Evolutionary conservation across 2,888 invertebrate species (phyloP).

Genomic region (Yponomeuta plumbellus): DNA sequence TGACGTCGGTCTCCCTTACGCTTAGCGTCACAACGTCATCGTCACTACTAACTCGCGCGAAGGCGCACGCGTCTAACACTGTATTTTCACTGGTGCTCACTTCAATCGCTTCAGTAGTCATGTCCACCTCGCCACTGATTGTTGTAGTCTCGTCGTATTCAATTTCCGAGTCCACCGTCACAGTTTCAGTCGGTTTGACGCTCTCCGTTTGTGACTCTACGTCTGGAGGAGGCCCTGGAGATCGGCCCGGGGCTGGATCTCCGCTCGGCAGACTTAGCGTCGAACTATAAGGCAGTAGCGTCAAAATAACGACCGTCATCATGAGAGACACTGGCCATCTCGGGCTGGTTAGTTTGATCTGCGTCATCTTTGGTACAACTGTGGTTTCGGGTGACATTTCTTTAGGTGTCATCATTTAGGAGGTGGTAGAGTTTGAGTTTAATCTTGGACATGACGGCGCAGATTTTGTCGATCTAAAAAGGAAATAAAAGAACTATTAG

Average conservation of each 20-base stretch:
- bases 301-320: slow-evolving; percentile 46
- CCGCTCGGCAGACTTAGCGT: slow-evolving; percentile 67
- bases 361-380: neutral
- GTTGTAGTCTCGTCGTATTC: slow-evolving; percentile 50
- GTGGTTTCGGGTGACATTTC: neutral
- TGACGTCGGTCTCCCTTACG: slow-evolving; percentile 61
- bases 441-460: neutral
- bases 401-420: neutral
- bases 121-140: slow-evolving; percentile 32
- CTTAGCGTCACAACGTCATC: slow-evolving; percentile 57
- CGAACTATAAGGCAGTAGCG: slow-evolving; percentile 61
- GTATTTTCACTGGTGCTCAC: slow-evolving; percentile 35
- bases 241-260: slow-evolving; percentile 81
- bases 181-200: slow-evolving; percentile 31
- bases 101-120: slow-evolving; percentile 37
- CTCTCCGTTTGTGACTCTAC: slow-evolving; percentile 27
- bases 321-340: slow-evolving; percentile 35
- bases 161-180: slow-evolving; percentile 27
- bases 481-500: neutral
- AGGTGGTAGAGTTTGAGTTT: neutral
- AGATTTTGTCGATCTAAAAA: neutral
- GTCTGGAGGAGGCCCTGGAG: slow-evolving; percentile 76
- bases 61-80: slow-evolving; percentile 59
- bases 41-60: slow-evolving; percentile 61
- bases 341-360: slow-evolving; percentile 44